A percentile compares a stretch with the other conserved stretches of the same genome.
Conservation (phyloP, 2,888 invertebrate genomes). For the Rotaria magnacalcarata region DNA sequence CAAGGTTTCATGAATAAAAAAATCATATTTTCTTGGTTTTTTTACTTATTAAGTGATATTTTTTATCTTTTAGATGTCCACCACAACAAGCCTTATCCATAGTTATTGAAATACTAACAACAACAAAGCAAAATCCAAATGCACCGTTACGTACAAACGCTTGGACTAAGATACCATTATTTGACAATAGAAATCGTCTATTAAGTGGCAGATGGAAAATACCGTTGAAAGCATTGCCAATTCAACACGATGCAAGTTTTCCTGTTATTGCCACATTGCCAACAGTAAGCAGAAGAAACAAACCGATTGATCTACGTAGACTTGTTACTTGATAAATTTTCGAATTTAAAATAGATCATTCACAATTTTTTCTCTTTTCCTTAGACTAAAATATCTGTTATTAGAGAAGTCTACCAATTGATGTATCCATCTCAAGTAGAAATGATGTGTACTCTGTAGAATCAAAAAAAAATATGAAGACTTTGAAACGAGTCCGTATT, state of each 20-base stretch:
- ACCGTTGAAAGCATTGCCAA: slow-evolving; percentile 53
- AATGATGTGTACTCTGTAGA: too few species aligned
- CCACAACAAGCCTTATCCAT: slow-evolving; percentile 53
- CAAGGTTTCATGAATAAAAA: slow-evolving; percentile 47
- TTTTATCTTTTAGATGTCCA: slow-evolving; percentile 50
- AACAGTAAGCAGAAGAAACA: not conserved
- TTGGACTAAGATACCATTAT: slow-evolving; percentile 56
- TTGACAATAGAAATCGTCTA: slow-evolving; percentile 52
- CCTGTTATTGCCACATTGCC: slow-evolving; percentile 51
- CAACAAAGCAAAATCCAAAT: slow-evolving; percentile 49
- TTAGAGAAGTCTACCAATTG: too few species aligned
- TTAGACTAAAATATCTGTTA: too few species aligned
- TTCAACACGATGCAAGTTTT: slow-evolving; percentile 53
- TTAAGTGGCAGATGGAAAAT: slow-evolving; percentile 54
- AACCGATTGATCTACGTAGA: too few species aligned
- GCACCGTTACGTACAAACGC: slow-evolving; percentile 52
- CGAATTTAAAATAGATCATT: too few species aligned
- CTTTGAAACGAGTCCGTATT: too few species aligned
- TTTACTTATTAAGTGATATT: not conserved
- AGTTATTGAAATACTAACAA: slow-evolving; percentile 55
- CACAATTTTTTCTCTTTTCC: too few species aligned
- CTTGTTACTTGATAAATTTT: too few species aligned
- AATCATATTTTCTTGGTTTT: not conserved
- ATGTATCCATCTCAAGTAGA: too few species aligned
- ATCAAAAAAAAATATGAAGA: too few species aligned